Percentiles rank a stretch among this genome's conserved stretches.
Evolutionary conservation across 2,113 vertebrate genomes (phyloP).

Genomic region (Aphelocoma coerulescens): DNA sequence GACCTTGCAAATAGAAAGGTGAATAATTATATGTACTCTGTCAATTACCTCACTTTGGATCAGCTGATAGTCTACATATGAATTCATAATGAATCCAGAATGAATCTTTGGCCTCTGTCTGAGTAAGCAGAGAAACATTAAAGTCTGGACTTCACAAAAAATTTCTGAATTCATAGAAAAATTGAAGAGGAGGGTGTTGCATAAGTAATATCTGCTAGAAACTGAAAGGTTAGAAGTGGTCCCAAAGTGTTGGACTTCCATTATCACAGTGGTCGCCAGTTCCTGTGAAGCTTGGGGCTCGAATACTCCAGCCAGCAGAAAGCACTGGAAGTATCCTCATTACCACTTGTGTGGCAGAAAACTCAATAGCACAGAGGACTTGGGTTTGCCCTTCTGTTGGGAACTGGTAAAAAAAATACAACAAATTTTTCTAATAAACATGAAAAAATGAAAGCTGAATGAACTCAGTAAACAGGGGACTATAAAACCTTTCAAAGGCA

Average conservation of each 20-base stretch:
- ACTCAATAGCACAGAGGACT: not conserved
- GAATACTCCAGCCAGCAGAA: not conserved
- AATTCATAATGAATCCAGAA: conserved; percentile 35
- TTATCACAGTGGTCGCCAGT: not conserved
- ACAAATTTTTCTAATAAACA: not conserved
- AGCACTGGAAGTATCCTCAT: not conserved
- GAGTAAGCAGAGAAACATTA: not conserved
- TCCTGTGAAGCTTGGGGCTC: not conserved
- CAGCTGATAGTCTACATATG: not conserved
- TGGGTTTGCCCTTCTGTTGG: not conserved
- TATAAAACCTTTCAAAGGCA: not conserved
- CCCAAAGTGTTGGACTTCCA: not conserved
- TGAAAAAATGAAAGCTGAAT: not conserved
- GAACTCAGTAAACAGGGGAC: not conserved
- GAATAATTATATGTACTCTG: conserved; percentile 55
- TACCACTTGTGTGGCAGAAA: not conserved
- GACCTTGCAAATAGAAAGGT: conserved; percentile 43
- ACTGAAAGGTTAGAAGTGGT: not conserved
- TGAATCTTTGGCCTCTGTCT: not conserved
- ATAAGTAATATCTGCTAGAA: not conserved
- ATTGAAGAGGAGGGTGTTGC: not conserved
- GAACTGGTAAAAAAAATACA: not conserved
- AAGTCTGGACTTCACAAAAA: not conserved
- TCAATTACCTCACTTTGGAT: conserved; percentile 34
- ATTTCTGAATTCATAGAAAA: not conserved